Percentiles rank a stretch among this genome's conserved stretches.
Conservation (phyloP, 2,888 invertebrate species). For the Seira ritae region DNA sequence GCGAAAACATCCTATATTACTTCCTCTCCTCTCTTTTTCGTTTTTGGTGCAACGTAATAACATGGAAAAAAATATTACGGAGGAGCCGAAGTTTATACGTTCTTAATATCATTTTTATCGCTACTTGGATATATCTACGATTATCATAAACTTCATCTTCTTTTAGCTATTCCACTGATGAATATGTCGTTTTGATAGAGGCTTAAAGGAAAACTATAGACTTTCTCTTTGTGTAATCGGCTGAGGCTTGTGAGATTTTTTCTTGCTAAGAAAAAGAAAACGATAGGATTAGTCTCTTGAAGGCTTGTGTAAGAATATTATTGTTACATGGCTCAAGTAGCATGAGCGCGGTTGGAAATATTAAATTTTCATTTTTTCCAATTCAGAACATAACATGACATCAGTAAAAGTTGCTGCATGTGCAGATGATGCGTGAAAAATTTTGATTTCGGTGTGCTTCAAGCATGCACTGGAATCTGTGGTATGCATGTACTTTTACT, state of each 20-base stretch:
- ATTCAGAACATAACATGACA: slow-evolving; percentile 17
- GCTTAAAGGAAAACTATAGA: background rate
- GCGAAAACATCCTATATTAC: no score
- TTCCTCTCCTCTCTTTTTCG: no score
- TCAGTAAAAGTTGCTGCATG: slow-evolving; percentile 53
- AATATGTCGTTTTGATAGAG: background rate
- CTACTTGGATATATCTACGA: no score
- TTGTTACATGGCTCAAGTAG: background rate
- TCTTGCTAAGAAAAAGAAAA: background rate
- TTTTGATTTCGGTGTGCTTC: background rate
- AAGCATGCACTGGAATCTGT: background rate
- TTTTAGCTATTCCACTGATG: background rate
- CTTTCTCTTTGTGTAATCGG: no score
- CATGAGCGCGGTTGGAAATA: slow-evolving; percentile 23
- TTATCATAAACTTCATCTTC: no score
- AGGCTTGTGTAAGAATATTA: background rate
- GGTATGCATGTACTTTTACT: background rate
- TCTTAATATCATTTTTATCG: no score
- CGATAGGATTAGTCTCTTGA: slow-evolving; percentile 10
- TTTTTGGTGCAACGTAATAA: no score
- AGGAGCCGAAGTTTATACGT: no score
- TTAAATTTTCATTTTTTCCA: background rate
- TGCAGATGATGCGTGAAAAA: slow-evolving; percentile 50
- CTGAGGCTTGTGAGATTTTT: no score
- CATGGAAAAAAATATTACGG: no score